Evolutionary conservation across 2,797 vertebrate species (phyloP), one percentile per base, ranked within the genome.

Genomic region (Thamnophis elegans): DNA sequence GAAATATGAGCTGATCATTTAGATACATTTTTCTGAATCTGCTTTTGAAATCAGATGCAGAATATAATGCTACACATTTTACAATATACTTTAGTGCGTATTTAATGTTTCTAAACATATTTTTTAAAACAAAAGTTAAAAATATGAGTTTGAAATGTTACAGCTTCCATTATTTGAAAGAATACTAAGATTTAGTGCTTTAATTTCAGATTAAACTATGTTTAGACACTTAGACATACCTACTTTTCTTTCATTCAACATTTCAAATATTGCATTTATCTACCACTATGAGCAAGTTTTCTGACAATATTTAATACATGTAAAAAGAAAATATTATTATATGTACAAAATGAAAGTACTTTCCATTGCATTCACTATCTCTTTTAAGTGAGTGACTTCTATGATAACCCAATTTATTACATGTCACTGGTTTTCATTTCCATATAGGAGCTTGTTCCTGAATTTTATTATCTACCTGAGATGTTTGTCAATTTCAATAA

Each of bases 401-500:
- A 60, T 93, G 92, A 87, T 95, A 94, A 90, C 28, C 85, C 78
- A 93, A 91, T 96, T 96, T 92, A 89, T 96, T 96, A 90, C 87
- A 2, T 92, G 90, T 89, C 58, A 93, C 93, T 97, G 58, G 91
- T 95, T 95, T 97, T 95, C 95, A 73, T 96, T 97, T 97, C 91
- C 94, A 36, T 94, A 58, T 97, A 99, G 99, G 99, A 99, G 96
- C 97, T 99, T 98, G 99, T 99, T 95, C 99, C 99, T 93, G 99
- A 99, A 98, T 99, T 99, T 98, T 99, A 98, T 98, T 99, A 99
- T 97, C 99, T 99, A 94, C 98, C 99, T 59, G 99, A 99, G 98
- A 99, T 99, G 99, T 99, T 99, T 97, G 98, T 99, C 97, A 99
- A 99, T 96, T 97, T 98, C 97, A 99, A 99, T 98, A 97, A 97